Evolutionary conservation across 1,140 invertebrate genomes (phyloP).

Genomic region (Caenorhabditis inopinata): DNA sequence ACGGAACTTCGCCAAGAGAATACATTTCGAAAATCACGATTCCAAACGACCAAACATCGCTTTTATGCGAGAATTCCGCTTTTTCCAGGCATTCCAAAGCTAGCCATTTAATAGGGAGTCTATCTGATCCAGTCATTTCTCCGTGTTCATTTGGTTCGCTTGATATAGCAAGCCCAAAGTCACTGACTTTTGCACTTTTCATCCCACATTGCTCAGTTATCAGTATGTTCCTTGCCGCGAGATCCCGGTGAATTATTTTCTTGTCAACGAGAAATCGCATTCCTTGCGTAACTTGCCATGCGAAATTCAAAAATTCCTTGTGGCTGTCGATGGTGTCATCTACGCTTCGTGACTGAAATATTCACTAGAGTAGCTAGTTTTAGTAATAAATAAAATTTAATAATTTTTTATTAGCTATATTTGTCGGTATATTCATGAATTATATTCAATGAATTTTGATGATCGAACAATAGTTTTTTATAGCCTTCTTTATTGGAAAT

Average conservation of each 20-base stretch:
- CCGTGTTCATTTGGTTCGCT: not conserved
- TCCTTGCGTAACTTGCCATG: conserved; percentile 90
- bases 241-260: conserved; percentile 81
- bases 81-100: conserved; percentile 90
- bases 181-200: conserved; percentile 57
- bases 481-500: no score
- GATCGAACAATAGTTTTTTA: no score
- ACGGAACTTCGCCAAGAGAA: conserved; percentile 54
- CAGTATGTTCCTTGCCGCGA: conserved; percentile 92
- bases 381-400: no score
- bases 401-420: no score
- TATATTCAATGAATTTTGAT: no score
- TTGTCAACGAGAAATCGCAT: conserved; percentile 72
- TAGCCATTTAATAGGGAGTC: conserved; percentile 89
- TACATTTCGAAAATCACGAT: conserved; percentile 60
- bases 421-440: no score
- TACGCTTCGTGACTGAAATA: conserved; percentile 54
- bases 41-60: conserved; percentile 75
- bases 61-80: conserved; percentile 87
- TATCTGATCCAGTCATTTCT: conserved; percentile 69
- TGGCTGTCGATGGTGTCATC: conserved; percentile 54
- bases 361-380: not conserved
- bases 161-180: conserved; percentile 54
- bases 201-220: conserved; percentile 71
- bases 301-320: conserved; percentile 71